phyloP scores from a whole-genome alignment of 2,113 vertebrate genomes.

The Engraulis encrasicolus region DNA sequence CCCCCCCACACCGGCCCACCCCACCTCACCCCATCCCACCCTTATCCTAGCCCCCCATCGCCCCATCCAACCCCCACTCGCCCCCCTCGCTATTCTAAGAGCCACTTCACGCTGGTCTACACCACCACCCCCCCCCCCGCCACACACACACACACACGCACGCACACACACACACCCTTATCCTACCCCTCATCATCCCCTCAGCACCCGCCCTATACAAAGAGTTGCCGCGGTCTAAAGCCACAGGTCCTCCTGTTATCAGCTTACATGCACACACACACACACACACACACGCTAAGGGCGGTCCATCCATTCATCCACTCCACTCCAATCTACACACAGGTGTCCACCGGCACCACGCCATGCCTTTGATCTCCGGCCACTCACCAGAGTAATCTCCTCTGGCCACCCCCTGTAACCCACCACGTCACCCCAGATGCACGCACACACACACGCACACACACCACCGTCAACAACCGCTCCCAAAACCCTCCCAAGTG shows the following conservation, averaged over 20 bases:
- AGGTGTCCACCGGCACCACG: conserved; percentile 59
- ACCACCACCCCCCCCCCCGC: neutral
- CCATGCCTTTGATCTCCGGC: conserved; percentile 32
- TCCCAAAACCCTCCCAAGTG: neutral
- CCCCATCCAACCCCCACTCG: too few species aligned
- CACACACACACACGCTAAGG: conserved; percentile 58
- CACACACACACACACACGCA: neutral
- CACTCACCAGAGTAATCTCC: too few species aligned
- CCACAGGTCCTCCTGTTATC: conserved; percentile 59
- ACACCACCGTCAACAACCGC: neutral
- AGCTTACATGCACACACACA: too few species aligned
- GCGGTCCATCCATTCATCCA: too few species aligned
- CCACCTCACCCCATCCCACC: conserved; percentile 21
- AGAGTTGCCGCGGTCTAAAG: conserved; percentile 45
- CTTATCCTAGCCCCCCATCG: too few species aligned
- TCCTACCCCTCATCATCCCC: neutral
- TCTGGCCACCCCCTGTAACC: neutral
- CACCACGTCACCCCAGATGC: neutral
- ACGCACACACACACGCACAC: neutral
- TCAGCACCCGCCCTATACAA: conserved; percentile 50
- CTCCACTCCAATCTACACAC: too few species aligned
- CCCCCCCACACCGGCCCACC: conserved; percentile 48
- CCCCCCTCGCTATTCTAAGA: too few species aligned
- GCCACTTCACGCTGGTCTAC: conserved; percentile 48
- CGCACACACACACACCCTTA: neutral